Base-by-base conservation (phyloP, 2,797 vertebrate species). In the Danionella dracula region DNA sequence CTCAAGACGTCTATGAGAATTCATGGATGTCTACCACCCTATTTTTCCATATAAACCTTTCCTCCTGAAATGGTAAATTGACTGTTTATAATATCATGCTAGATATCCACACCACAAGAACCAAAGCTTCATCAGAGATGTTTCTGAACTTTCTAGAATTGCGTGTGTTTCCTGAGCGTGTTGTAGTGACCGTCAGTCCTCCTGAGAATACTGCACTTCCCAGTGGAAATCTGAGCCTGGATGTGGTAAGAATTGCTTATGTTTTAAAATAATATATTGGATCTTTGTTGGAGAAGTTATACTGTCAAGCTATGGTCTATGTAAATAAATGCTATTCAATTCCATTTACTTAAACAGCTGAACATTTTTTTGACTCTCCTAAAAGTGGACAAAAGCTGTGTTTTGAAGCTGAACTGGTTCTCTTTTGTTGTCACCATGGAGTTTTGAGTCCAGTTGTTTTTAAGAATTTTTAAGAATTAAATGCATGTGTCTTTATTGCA, bases 131-230 rank as follows among this genome's bases (percentile, higher is more conserved):
- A 32, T 46, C 37, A 44, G 5, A 44, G 0, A 9, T 54, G 50
- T 64, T 76, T 77, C 4, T 31, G 2, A 78, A 48, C 66, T 66
- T 11, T 80, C 69, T 79, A 98, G 95, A 93, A 21, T 82, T 97
- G 69, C 86, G 84, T 78, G 82, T 97, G 70, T 96, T 97, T 87
- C 94, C 95, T 46, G 93, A 96, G 57, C 84, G 88, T 55, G 93
- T 91, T 79, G 90, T 94, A 31, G 91, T 97, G 81, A 94, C 89
- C 84, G 88, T 91, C 83, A 92, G 86, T 83, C 86, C 87, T 75
- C 86, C 87, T 65, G 88, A 91, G 76, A 87, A 78, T 73, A 77
- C 78, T 84, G 78, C 60, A 68, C 83, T 78, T 69, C 74, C 77
- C 78, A 83, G 76, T 83, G 70, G 80, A 78, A 90, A 81, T 72